phyloP scores from a whole-genome alignment of 1,140 invertebrate species.

The Drosophila kanapiae region DNA sequence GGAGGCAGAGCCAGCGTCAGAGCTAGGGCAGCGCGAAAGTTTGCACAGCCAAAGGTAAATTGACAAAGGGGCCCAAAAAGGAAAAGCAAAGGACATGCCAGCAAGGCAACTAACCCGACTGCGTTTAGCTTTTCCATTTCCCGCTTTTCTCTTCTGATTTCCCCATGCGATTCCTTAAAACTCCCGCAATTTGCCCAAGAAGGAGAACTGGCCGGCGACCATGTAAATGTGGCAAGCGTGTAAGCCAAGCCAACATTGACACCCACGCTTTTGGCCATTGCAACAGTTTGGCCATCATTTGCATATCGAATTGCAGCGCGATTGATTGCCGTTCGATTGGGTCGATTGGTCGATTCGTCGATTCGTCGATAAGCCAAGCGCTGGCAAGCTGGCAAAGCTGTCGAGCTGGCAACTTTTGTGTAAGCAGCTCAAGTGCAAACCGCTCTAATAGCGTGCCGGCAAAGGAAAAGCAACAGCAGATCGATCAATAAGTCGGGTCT shows the following conservation, averaged over 20 bases:
- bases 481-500: constrained; percentile 53
- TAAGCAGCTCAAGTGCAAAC: constrained; percentile 41
- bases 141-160: constrained; percentile 2
- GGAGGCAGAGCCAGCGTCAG: constrained; percentile 5
- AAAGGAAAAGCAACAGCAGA: constrained; percentile 6
- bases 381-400: constrained; percentile 38
- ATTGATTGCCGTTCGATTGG: constrained; percentile 62
- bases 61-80: constrained; percentile 51
- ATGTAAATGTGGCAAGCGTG: constrained; percentile 57
- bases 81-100: constrained; percentile 13
- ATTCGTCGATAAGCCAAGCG: constrained; percentile 22
- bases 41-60: constrained; percentile 79
- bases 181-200: constrained; percentile 52
- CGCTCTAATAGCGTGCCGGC: constrained; percentile 36
- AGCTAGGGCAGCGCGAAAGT: constrained; percentile 56
- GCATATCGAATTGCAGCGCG: constrained; percentile 70
- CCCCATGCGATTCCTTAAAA: constrained; percentile 1
- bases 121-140: constrained; percentile 49
- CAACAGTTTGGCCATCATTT: constrained; percentile 74
- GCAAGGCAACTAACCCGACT: constrained; percentile 47
- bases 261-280: constrained; percentile 23
- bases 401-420: constrained; percentile 26
- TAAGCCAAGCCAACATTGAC: constrained; percentile 67
- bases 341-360: constrained; percentile 38
- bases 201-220: constrained; percentile 15